Evolutionary conservation across 2,113 vertebrate genomes (phyloP).

Genomic region (Marmota flaviventris): DNA sequence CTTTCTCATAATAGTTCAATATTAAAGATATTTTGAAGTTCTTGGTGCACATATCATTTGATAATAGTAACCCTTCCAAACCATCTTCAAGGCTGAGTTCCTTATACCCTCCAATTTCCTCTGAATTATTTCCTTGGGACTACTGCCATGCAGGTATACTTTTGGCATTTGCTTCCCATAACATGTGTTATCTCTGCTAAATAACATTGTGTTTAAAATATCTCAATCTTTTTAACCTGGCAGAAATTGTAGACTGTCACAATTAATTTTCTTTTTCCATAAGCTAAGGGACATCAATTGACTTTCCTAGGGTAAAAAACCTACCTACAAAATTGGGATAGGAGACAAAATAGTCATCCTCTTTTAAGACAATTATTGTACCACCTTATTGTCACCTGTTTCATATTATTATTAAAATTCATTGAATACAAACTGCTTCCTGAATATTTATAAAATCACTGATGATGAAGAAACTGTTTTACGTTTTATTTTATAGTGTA

Average conservation of each 20-base stretch:
- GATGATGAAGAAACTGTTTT: neutral
- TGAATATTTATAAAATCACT: neutral
- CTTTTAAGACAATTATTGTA: neutral
- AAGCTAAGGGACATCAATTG: neutral
- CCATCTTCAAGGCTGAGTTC: neutral
- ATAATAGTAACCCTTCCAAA: neutral
- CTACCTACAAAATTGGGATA: neutral
- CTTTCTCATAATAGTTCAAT: neutral
- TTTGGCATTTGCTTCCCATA: neutral
- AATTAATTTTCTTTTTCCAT: neutral
- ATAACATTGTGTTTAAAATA: constrained; percentile 7
- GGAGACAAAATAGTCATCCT: neutral
- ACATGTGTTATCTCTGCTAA: neutral
- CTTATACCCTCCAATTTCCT: fast-evolving
- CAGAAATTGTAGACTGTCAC: constrained; percentile 13
- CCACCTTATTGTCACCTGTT: neutral
- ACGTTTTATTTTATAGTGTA: neutral
- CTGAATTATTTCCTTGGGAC: neutral
- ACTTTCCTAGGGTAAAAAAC: neutral
- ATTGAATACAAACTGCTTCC: neutral
- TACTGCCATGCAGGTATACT: neutral
- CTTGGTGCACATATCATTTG: neutral
- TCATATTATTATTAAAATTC: neutral
- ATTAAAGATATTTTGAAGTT: neutral
- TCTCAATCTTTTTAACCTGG: neutral